phyloP scores from a whole-genome alignment of 2,797 vertebrate genomes.

The Sebastes taczanowskii region DNA sequence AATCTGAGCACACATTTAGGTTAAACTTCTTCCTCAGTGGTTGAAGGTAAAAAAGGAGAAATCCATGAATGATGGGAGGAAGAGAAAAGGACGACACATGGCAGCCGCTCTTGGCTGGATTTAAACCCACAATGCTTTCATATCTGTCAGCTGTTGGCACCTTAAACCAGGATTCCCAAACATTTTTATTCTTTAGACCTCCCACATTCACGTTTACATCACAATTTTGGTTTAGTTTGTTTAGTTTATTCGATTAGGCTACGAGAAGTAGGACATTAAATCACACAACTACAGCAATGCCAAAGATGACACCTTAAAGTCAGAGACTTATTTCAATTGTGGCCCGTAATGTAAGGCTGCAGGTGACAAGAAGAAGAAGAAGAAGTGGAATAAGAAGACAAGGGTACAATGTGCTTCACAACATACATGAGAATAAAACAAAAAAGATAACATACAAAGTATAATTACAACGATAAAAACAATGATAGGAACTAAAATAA shows the following conservation, averaged over 20 bases:
- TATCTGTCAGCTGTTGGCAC: slow-evolving; percentile 8
- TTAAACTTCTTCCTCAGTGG: background rate
- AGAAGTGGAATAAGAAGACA: no score
- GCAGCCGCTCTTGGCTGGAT: background rate
- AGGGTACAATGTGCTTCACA: no score
- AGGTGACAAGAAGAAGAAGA: background rate
- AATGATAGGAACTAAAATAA: no score
- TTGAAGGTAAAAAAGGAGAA: background rate
- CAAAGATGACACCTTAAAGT: background rate
- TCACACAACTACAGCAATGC: background rate
- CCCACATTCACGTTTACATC: background rate
- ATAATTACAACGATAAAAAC: no score
- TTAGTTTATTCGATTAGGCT: background rate
- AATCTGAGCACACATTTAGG: background rate
- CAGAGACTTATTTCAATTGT: background rate
- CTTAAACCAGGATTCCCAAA: slow-evolving; percentile 13
- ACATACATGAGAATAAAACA: no score
- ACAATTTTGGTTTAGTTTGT: background rate
- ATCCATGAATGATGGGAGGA: background rate
- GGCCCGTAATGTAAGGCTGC: background rate
- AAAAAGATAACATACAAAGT: no score
- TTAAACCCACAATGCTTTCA: background rate
- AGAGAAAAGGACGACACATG: background rate
- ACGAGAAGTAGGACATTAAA: background rate
- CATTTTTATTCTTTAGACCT: slow-evolving; percentile 9